phyloP scores from a whole-genome alignment of 2,113 vertebrate genomes.

The Sylvietta virens region DNA sequence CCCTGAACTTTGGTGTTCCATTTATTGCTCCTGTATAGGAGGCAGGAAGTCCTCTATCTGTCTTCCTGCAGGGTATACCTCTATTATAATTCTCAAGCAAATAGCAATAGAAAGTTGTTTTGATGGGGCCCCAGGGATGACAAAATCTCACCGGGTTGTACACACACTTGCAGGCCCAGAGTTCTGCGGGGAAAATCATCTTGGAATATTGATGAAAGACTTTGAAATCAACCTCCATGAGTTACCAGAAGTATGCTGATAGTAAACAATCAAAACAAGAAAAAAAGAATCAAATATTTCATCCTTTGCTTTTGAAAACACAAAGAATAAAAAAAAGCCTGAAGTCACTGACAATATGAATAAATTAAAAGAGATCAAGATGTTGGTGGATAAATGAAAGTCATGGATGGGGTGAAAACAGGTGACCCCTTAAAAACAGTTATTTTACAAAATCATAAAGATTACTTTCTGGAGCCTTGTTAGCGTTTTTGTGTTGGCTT shows the following conservation, averaged over 20 bases:
- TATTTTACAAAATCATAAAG: background rate
- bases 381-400: background rate
- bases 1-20: background rate
- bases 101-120: background rate
- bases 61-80: background rate
- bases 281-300: background rate
- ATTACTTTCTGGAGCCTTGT: background rate
- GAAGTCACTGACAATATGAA: background rate
- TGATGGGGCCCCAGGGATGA: background rate
- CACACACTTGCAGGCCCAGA: background rate
- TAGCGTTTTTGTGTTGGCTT: background rate
- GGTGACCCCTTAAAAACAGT: background rate
- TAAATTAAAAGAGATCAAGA: background rate
- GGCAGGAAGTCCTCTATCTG: background rate
- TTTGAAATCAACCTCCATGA: background rate
- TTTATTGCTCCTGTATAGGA: background rate
- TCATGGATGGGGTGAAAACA: background rate
- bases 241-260: background rate
- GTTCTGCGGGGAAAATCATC: background rate
- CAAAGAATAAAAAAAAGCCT: background rate
- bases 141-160: background rate
- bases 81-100: background rate
- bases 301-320: background rate
- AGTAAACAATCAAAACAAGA: background rate
- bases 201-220: background rate